Percentiles rank a stretch among this genome's conserved stretches.
phyloP scores from a whole-genome alignment of 30 jellyfish, hydroid and myxozoan species.

The Hydra vulgaris region DNA sequence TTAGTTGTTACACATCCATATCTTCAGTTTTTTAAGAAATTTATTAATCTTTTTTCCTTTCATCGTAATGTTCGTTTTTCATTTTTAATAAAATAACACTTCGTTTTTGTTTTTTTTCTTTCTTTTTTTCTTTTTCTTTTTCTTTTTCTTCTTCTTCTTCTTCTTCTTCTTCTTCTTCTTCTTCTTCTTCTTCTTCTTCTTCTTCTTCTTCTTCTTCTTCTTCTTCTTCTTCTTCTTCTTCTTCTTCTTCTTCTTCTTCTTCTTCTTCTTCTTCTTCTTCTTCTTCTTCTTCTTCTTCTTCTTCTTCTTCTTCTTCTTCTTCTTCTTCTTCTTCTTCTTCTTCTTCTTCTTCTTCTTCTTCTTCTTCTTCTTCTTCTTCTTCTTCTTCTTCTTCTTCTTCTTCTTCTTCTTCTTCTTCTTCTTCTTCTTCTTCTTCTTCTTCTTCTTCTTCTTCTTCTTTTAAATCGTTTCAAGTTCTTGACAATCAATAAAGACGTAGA shows the following conservation, averaged over 20 bases:
- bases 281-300: slow-evolving; percentile 5
- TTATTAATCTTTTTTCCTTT: too few species aligned
- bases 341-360: slow-evolving; percentile 5
- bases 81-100: too few species aligned
- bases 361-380: slow-evolving; percentile 7
- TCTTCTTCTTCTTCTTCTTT: slow-evolving; percentile 6
- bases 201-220: slow-evolving; percentile 7
- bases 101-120: too few species aligned
- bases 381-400: slow-evolving; percentile 7
- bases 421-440: slow-evolving; percentile 7
- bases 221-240: slow-evolving; percentile 5
- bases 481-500: too few species aligned
- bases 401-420: slow-evolving; percentile 5
- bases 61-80: too few species aligned
- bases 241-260: slow-evolving; percentile 7
- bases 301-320: slow-evolving; percentile 7
- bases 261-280: slow-evolving; percentile 7
- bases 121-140: too few species aligned
- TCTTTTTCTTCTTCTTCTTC: too few species aligned
- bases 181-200: slow-evolving; percentile 7
- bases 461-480: too few species aligned
- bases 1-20: too few species aligned
- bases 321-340: slow-evolving; percentile 7
- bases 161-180: too few species aligned
- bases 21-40: too few species aligned